These are phyloP conservation scores for Paracyclopina nana DNA, from an alignment of 1,140 invertebrate species.

Conservation along the genomic window DNA sequence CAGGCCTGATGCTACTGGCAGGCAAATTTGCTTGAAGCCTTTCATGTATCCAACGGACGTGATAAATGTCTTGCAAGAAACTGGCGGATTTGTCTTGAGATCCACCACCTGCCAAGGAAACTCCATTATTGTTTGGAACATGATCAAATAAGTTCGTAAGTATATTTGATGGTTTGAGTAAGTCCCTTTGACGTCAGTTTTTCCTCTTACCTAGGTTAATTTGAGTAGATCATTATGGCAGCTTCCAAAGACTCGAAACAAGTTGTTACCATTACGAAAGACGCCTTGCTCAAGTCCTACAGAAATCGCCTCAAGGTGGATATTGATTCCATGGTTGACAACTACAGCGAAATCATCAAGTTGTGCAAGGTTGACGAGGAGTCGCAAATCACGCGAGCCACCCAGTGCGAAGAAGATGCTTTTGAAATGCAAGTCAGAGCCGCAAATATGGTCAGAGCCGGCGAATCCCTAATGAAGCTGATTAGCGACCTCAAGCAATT, in stretches of 20 bases:
- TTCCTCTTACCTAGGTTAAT: neutral
- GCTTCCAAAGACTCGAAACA: neutral
- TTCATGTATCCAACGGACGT: conserved; percentile 16
- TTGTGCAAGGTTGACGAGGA: conserved; percentile 79
- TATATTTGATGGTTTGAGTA: too few species aligned
- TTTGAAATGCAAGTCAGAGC: conserved; percentile 92
- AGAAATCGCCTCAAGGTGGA: conserved; percentile 80
- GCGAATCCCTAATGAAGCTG: conserved; percentile 85
- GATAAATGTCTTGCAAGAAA: conserved; percentile 14
- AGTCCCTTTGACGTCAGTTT: too few species aligned
- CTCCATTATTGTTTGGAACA: conserved; percentile 12
- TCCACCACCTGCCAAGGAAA: conserved; percentile 4
- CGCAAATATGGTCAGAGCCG: conserved; percentile 79
- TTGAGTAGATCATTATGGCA: neutral
- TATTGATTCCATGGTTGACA: conserved; percentile 87
- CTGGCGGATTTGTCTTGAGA: conserved; percentile 8
- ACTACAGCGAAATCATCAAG: conserved; percentile 85
- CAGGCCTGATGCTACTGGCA: conserved; percentile 1
- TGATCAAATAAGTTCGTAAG: conserved; percentile 10
- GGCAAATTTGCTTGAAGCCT: conserved; percentile 12
- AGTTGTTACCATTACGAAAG: conserved; percentile 53
- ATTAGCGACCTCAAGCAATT: conserved; percentile 93
- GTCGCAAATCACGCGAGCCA: conserved; percentile 60
- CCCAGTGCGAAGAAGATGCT: conserved; percentile 79
- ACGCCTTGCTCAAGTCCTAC: conserved; percentile 79